phyloP scores from a whole-genome alignment of 2,888 invertebrate species.

The Nomada fucata region DNA sequence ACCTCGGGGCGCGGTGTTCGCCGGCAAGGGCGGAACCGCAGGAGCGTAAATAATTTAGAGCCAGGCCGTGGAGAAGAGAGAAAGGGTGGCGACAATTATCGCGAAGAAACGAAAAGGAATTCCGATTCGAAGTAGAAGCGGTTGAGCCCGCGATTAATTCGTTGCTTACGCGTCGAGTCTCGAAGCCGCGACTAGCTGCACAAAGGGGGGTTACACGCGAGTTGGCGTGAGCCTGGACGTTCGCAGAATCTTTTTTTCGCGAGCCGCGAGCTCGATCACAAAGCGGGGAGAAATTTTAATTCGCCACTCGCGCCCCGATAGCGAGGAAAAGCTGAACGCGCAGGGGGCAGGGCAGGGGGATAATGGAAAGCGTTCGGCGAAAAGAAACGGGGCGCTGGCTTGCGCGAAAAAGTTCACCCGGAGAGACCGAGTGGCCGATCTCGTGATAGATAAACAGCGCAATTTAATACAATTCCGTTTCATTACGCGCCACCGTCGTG shows the following conservation, averaged over 20 bases:
- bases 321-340: not conserved
- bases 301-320: slow-evolving; percentile 1
- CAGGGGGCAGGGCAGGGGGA: not conserved
- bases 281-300: slow-evolving; percentile 44
- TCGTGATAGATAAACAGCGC: slow-evolving; percentile 58
- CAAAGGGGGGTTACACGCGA: slow-evolving; percentile 26
- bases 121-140: too few relatives aligned
- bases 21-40: slow-evolving; percentile 2
- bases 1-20: not conserved
- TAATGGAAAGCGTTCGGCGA: slow-evolving; percentile 44
- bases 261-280: slow-evolving; percentile 27
- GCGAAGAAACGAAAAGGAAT: too few relatives aligned
- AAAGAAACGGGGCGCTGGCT: not conserved
- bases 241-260: slow-evolving; percentile 34
- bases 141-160: not conserved
- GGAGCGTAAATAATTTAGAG: not conserved
- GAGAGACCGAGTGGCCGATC: slow-evolving; percentile 50
- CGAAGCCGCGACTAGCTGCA: not conserved
- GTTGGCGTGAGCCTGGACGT: slow-evolving; percentile 29
- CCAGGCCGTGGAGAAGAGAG: too few relatives aligned
- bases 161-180: not conserved
- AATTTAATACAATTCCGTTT: slow-evolving; percentile 61
- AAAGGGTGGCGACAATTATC: too few relatives aligned
- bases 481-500: slow-evolving; percentile 35
- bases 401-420: slow-evolving; percentile 35